These are phyloP conservation scores for Chaetophractus vellerosus DNA, from an alignment of 2,797 vertebrate species.

Conservation along the genomic window DNA sequence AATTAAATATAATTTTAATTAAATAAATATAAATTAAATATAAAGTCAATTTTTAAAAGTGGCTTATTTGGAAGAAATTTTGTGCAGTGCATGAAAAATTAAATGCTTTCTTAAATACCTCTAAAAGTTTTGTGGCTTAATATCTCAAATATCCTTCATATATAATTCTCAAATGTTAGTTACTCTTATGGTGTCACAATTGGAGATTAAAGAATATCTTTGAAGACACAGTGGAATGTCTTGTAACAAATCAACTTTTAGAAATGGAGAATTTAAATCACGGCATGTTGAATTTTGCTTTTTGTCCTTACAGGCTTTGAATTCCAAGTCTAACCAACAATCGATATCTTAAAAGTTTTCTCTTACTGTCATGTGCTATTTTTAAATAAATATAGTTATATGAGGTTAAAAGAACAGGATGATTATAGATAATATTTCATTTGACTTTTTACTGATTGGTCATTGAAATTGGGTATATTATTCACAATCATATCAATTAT, in stretches of 20 bases:
- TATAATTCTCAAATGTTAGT: not conserved
- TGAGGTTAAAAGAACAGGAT: not conserved
- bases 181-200: not conserved
- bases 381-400: not conserved
- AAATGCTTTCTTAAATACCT: not conserved
- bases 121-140: not conserved
- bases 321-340: not conserved
- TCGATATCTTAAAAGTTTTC: not conserved
- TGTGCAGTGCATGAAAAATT: not conserved
- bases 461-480: not conserved
- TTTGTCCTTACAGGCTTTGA: not conserved
- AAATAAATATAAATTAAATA: not conserved
- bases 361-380: not conserved
- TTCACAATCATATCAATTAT: not conserved
- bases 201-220: not conserved
- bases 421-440: not conserved
- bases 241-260: constrained; percentile 10
- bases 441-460: not conserved
- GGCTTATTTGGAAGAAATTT: not conserved
- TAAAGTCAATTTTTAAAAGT: not conserved
- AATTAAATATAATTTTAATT: not conserved
- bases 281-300: not conserved
- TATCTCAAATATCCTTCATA: not conserved
- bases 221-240: not conserved
- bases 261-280: not conserved